Conservation (phyloP, 2,113 vertebrate genomes). For the Rattus rattus region DNA sequence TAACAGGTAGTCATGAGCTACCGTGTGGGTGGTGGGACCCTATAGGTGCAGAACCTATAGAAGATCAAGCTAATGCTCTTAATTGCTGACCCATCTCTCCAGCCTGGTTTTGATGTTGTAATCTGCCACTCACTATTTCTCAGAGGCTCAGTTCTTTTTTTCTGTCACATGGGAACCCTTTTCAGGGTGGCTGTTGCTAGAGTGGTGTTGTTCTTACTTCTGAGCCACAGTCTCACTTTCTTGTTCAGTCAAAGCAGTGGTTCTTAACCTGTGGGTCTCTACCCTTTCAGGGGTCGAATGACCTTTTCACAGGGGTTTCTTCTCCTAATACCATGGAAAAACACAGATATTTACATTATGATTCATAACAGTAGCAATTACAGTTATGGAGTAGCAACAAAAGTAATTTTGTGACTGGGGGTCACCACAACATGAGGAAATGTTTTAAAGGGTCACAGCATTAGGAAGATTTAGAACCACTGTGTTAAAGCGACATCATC, state of each 20-base stretch:
- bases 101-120: not conserved
- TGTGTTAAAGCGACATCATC: not conserved
- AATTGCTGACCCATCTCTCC: not conserved
- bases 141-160: not conserved
- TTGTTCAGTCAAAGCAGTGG: not conserved
- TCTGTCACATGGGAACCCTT: not conserved
- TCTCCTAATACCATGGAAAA: not conserved
- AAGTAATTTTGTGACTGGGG: not conserved
- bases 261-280: not conserved
- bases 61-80: not conserved
- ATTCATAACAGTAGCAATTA: not conserved
- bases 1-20: not conserved
- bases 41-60: not conserved
- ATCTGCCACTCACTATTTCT: not conserved
- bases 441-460: not conserved
- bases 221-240: not conserved
- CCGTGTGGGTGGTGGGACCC: not conserved
- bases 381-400: not conserved
- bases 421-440: not conserved
- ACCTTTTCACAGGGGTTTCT: not conserved
- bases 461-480: not conserved
- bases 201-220: not conserved
- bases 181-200: not conserved
- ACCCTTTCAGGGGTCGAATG: not conserved
- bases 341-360: not conserved